Percentiles rank a stretch among this genome's conserved stretches.
These are phyloP conservation scores for Pelagia noctiluca DNA, from an alignment of 30 jellyfish, hydroid and myxozoan species.

Conservation along the genomic window DNA sequence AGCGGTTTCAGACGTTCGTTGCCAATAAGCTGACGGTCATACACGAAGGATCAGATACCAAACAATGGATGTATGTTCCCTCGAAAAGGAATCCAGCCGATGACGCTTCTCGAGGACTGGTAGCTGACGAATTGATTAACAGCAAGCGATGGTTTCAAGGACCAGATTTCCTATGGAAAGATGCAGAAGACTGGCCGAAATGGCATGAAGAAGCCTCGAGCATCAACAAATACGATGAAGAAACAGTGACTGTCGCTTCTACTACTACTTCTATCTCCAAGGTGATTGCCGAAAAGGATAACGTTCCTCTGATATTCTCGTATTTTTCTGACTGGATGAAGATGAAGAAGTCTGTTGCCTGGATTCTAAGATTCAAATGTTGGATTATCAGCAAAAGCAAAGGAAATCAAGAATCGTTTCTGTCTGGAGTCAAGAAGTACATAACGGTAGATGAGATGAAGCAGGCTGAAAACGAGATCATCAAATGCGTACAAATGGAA, in stretches of 20 bases:
- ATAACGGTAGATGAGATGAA: conserved; percentile 6
- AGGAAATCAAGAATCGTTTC: too few species aligned
- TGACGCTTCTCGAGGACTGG: conserved; percentile 52
- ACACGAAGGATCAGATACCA: conserved; percentile 3
- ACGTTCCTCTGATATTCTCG: neutral
- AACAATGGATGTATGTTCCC: conserved; percentile 15
- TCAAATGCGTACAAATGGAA: conserved; percentile 29
- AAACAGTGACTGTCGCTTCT: neutral
- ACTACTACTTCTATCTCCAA: neutral
- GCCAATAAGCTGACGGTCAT: conserved; percentile 45
- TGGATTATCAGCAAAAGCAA: too few species aligned
- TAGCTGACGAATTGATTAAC: conserved; percentile 9
- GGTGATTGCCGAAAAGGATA: neutral
- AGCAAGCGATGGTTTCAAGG: conserved; percentile 50
- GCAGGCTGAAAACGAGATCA: conserved; percentile 34
- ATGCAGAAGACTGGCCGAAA: conserved; percentile 20
- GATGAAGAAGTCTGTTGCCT: conserved; percentile 7
- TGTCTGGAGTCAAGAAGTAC: neutral
- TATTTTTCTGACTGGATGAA: neutral
- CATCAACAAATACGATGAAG: neutral
- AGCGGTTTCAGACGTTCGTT: conserved; percentile 54
- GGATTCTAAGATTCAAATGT: conserved; percentile 3
- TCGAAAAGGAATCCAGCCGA: conserved; percentile 55
- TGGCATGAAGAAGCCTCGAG: neutral
- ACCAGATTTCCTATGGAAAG: conserved; percentile 42